phyloP scores from a whole-genome alignment of 2,113 vertebrate species.

The Sander lucioperca region DNA sequence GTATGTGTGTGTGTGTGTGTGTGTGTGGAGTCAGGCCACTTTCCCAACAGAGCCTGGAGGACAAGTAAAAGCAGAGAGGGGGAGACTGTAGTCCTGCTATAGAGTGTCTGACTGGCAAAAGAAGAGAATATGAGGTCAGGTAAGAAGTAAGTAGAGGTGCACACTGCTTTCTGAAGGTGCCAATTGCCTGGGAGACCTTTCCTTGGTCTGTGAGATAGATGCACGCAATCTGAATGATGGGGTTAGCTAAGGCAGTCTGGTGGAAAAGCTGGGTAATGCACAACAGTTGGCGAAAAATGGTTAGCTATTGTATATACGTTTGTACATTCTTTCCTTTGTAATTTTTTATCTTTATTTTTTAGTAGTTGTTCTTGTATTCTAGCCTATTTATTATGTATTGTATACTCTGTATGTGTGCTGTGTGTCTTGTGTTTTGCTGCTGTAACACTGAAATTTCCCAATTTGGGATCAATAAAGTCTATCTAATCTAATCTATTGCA shows the following conservation, averaged over 20 bases:
- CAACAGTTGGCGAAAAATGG: conserved; percentile 4
- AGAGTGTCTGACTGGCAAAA: conserved; percentile 14
- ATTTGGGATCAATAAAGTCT: too few relatives aligned
- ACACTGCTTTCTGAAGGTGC: conserved; percentile 2
- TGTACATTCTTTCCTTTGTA: too few relatives aligned
- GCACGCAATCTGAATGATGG: conserved; percentile 6
- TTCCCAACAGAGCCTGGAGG: conserved; percentile 9
- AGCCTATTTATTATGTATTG: too few relatives aligned
- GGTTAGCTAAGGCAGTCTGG: background rate
- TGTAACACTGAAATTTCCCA: too few relatives aligned
- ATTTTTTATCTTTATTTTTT: too few relatives aligned
- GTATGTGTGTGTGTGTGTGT: background rate
- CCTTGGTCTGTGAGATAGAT: background rate
- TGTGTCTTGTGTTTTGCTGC: too few relatives aligned
- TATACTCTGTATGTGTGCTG: too few relatives aligned
- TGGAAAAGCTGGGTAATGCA: background rate
- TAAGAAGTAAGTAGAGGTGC: background rate
- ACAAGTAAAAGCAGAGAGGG: background rate
- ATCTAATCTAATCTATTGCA: background rate
- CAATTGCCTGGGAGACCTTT: conserved; percentile 13
- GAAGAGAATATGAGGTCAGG: conserved; percentile 26
- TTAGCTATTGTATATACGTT: background rate
- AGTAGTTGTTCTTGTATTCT: too few relatives aligned
- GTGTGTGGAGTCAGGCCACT: background rate
- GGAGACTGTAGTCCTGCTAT: background rate